Evolutionary conservation across 2,113 vertebrate genomes (phyloP), one percentile per base, ranked within the genome.

Genomic region (Siniperca knerii): DNA sequence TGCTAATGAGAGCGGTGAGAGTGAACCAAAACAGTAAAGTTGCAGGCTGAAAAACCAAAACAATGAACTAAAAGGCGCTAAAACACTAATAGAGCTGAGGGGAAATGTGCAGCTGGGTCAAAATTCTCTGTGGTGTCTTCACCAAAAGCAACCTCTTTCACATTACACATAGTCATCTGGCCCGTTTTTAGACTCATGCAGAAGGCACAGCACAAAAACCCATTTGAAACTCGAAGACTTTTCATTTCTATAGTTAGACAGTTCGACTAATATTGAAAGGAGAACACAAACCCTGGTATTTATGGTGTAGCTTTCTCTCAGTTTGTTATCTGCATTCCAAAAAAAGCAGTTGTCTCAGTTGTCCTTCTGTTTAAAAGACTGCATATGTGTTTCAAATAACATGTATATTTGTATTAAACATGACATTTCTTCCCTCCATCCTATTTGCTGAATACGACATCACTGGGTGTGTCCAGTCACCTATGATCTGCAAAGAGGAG

Each of bases 231-330:
- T 62, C 1, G 6, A 52, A 68, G 13, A 25, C 10, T 69, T 33
- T 77, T 55, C 16, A 75, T 64, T 85, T 82, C 76, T 42, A 48
- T 46, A 35, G 50, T 78, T 35, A 40, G 64, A 74, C 4, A 37
- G 35, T 64, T 18, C 1, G 9, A 78, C 46, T 70, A 40, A 77
- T 70, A 12, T 13, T 75, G 81, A 89, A 84, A 86, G 68, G 21
- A 71, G 81, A 81, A 86, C 74, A 16, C n/a, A 23, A 58, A 35
- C n/a, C 3, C 1, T 40, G 9, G 8, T 77, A 75, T 70, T 70
- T 69, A 74, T 23, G 65, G 55, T 55, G 15, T 8, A 44, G 44
- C 67, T 66, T 58, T 57, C 42, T 55, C 8, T 40, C 33, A 37
- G 40, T 71, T 58, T 46, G 23, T 48, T 79, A 5, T n/a, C 6